Base-by-base conservation (phyloP, 2,797 vertebrate genomes). In the Gallinago stenura region DNA sequence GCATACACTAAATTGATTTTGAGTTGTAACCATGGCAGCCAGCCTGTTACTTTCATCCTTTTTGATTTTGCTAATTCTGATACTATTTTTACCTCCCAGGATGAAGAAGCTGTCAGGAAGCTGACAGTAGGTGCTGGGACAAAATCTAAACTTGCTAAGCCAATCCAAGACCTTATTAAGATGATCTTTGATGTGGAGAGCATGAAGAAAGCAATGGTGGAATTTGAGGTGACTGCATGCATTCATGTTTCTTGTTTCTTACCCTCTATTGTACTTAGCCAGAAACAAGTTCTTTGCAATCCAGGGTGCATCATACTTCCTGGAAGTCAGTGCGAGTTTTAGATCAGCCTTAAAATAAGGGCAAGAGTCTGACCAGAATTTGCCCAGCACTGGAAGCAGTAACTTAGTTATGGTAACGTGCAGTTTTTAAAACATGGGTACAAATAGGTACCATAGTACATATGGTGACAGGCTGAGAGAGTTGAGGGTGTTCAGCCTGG, bases 151-250 rank as follows among this genome's bases (percentile, higher is more conserved):
- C 98, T 99, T 26, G 96, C 98, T 54, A 99, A 98, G 93, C 98
- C 99, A 0, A 98, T 99, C 51, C 99, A 99, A 92, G 99, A 99
- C 30, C 98, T 99, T 45, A 99, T 99, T 90, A 99, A 99, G 95
- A 98, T 98, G 97, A 99, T 99, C 95, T 99, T 99, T 90, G 99
- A 99, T 68, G 99, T 99, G 85, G 99, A 99, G 89, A 99, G 99
- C 97, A 99, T 99, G 99, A 99, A 99, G 98, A 99, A 99, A 94
- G 99, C 99, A 56, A 99, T 99, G 99, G 99, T 99, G 97, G 99
- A 99, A 96, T 99, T 99, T 94, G 99, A 99, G 99, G 99, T 99
- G 18, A 78, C 41, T 79, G 16, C 21, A 18, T 7, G 4, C 4
- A 2, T 86, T 73, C 22, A 28, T n/a, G 2, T 60, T 75, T 72